These are phyloP conservation scores for Elysia crispata DNA, from an alignment of 2,888 invertebrate species.

Conservation along the genomic window DNA sequence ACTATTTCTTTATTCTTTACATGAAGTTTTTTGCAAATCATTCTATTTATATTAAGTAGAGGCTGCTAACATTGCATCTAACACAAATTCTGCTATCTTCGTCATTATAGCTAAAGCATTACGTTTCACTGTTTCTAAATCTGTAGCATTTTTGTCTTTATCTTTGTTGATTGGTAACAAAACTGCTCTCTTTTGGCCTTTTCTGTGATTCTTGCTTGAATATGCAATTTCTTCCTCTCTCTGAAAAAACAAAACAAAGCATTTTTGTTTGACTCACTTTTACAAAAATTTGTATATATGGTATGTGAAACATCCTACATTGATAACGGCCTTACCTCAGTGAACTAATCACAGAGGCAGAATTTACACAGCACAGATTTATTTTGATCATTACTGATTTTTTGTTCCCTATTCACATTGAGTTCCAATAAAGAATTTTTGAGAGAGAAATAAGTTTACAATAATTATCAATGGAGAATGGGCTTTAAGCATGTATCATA, in stretches of 20 bases:
- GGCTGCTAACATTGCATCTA: neutral
- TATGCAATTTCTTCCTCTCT: neutral
- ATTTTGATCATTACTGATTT: no score
- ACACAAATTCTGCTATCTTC: neutral
- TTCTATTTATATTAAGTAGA: neutral
- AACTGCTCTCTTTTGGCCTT: neutral
- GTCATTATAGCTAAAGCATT: neutral
- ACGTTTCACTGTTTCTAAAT: constrained; percentile 24
- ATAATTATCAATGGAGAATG: no score
- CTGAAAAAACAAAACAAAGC: neutral
- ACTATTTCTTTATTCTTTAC: no score
- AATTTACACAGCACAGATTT: no score
- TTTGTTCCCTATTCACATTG: no score
- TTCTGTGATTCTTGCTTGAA: neutral
- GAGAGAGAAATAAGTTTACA: no score
- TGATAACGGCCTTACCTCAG: no score
- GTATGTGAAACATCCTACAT: no score
- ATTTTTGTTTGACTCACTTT: neutral
- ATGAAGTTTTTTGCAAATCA: no score
- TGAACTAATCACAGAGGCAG: neutral
- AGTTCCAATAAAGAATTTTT: no score
- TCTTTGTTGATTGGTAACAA: neutral
- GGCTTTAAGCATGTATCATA: no score
- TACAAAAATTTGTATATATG: no score
- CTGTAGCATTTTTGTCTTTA: neutral